Evolutionary conservation across 2,113 vertebrate species (phyloP).

Genomic region (Cricetomys ansorgei): DNA sequence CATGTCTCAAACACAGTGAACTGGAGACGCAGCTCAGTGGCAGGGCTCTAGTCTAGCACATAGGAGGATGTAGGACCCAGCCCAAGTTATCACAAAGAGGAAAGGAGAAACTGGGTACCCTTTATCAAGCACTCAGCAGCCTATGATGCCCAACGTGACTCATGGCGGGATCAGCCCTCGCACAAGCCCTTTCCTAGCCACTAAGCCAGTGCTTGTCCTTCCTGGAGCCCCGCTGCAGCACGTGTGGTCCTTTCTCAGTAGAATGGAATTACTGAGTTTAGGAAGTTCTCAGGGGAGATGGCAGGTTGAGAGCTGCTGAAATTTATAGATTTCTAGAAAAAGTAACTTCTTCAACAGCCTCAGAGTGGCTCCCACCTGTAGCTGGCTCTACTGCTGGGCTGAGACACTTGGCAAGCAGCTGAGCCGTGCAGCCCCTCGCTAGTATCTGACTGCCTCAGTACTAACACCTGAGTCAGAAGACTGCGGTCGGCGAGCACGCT

Average conservation of each 20-base stretch:
- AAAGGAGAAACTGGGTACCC: not conserved
- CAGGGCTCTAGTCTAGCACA: not conserved
- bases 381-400: no score
- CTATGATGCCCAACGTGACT: rapidly evolving
- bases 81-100: not conserved
- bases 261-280: not conserved
- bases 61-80: not conserved
- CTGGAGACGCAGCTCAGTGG: not conserved
- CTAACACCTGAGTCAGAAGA: not conserved
- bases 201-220: not conserved
- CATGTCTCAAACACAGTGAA: not conserved
- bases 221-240: no score
- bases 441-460: not conserved
- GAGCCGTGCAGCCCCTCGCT: not conserved
- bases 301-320: no score
- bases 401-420: rapidly evolving
- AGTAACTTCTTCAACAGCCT: not conserved
- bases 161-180: not conserved
- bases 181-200: no score
- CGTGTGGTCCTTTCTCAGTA: not conserved
- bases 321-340: no score
- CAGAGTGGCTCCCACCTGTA: no score
- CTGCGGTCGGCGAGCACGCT: no score
- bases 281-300: not conserved
- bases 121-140: no score